phyloP scores from a whole-genome alignment of 2,797 vertebrate genomes.

The Eulemur albifrons region DNA sequence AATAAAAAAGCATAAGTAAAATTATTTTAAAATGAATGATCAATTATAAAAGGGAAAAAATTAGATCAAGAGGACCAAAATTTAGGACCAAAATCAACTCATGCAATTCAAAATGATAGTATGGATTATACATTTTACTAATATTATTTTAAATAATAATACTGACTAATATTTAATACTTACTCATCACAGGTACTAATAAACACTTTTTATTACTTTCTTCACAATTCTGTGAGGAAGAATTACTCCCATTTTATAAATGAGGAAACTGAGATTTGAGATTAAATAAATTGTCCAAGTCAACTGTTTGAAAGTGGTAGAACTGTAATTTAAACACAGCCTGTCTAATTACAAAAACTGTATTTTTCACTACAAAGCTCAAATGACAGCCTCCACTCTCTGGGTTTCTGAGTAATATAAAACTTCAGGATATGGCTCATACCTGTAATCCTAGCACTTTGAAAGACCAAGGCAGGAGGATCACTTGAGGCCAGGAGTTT shows the following conservation, averaged over 20 bases:
- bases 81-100: not conserved
- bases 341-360: not conserved
- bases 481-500: not conserved
- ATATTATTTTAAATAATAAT: constrained; percentile 15
- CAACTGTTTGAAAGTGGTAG: not conserved
- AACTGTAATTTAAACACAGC: not conserved
- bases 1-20: constrained; percentile 27
- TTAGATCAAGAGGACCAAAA: not conserved
- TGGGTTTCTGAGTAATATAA: not conserved
- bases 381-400: not conserved
- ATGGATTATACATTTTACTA: not conserved
- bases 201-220: not conserved
- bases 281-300: constrained; percentile 19
- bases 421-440: not conserved
- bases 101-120: not conserved
- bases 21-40: not conserved
- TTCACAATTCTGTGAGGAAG: not conserved
- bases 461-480: not conserved
- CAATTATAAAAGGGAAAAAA: not conserved
- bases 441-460: not conserved
- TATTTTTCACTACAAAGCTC: not conserved
- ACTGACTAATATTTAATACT: not conserved
- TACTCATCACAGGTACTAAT: not conserved
- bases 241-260: not conserved
- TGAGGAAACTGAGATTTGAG: not conserved